Conservation (phyloP, 2,888 invertebrate genomes). For the Amphipyra berbera region DNA sequence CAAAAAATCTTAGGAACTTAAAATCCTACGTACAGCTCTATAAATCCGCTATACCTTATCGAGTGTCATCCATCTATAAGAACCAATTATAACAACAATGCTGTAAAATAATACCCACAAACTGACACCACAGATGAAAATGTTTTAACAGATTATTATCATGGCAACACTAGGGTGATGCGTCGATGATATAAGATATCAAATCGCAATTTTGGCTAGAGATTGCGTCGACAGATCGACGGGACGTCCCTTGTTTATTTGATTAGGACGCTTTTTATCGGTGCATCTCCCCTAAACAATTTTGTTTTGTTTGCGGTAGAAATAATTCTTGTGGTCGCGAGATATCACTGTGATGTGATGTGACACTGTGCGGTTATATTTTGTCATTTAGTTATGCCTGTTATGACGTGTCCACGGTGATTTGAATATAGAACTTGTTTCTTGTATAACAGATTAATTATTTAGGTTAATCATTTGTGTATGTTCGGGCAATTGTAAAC, state of each 20-base stretch:
- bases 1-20: background rate
- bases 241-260: conserved; percentile 79
- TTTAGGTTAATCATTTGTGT: too few species aligned
- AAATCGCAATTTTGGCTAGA: conserved; percentile 82
- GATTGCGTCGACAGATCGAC: conserved; percentile 79
- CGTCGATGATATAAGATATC: conserved; percentile 76
- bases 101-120: conserved; percentile 55
- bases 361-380: conserved; percentile 22
- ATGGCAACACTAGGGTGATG: conserved; percentile 59
- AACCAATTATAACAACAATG: conserved; percentile 45
- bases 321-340: conserved; percentile 62
- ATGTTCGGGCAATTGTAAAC: too few species aligned
- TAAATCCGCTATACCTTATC: background rate
- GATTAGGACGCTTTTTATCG: conserved; percentile 76
- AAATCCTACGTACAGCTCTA: background rate
- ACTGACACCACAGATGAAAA: conserved; percentile 63
- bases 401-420: background rate
- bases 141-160: conserved; percentile 69
- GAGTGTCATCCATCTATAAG: conserved; percentile 14
- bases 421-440: background rate
- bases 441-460: too few species aligned
- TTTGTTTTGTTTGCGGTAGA: conserved; percentile 62
- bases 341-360: conserved; percentile 43
- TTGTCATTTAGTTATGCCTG: conserved; percentile 5
- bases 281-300: conserved; percentile 73